Evolutionary conservation across 2,888 invertebrate genomes (phyloP).

Genomic region (Melanchra persicariae): DNA sequence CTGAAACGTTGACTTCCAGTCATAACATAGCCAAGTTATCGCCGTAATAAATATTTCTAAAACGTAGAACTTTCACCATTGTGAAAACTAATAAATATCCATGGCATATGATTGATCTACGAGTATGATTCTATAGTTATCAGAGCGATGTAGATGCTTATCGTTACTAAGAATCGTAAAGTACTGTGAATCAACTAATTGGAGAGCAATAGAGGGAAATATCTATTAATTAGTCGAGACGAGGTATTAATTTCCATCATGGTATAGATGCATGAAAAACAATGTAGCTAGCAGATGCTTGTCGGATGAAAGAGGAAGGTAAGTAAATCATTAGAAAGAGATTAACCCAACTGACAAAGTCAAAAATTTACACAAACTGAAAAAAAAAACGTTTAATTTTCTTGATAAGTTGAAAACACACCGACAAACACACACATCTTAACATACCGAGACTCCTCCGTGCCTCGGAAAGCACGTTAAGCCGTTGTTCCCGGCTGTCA

Average conservation of each 20-base stretch:
- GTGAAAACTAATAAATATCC: slow-evolving; percentile 56
- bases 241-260: slow-evolving; percentile 22
- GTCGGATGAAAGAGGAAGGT: not conserved
- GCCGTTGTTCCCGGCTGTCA: no score
- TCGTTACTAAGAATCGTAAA: slow-evolving; percentile 58
- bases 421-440: no score
- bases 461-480: no score
- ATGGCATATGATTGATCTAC: slow-evolving; percentile 56
- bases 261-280: slow-evolving; percentile 19
- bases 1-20: not conserved
- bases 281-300: slow-evolving; percentile 6
- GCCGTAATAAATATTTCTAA: slow-evolving; percentile 20
- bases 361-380: no score
- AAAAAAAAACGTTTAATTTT: no score
- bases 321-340: slow-evolving; percentile 1
- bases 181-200: slow-evolving; percentile 55
- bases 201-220: slow-evolving; percentile 42
- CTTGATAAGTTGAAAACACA: no score
- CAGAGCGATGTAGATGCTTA: slow-evolving; percentile 62
- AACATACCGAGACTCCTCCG: no score
- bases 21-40: slow-evolving; percentile 10
- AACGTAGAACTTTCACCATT: slow-evolving; percentile 45
- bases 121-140: slow-evolving; percentile 59
- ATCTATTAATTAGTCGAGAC: slow-evolving; percentile 45
- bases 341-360: no score